Percentiles rank a stretch among this genome's conserved stretches.
Evolutionary conservation across 35 echinoderm and acorn worm species (phyloP).

Genomic region (Ophioderma brevispina): DNA sequence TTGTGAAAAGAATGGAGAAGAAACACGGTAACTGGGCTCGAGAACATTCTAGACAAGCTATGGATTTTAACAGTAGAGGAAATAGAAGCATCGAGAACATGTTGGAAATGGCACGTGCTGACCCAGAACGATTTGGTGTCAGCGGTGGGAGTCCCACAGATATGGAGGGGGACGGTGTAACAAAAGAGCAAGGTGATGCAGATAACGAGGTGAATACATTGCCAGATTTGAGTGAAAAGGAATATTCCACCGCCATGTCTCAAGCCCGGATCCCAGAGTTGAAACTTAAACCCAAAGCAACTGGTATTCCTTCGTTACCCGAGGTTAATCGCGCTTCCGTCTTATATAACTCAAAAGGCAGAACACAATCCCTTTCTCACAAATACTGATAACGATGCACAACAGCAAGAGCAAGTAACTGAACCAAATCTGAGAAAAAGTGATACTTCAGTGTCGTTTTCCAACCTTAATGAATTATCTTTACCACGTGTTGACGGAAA

Average conservation of each 20-base stretch:
- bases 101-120: background rate
- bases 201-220: background rate
- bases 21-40: slow-evolving; percentile 54
- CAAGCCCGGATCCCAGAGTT: too few relatives aligned
- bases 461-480: background rate
- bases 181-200: background rate
- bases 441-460: background rate
- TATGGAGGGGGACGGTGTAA: background rate
- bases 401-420: background rate
- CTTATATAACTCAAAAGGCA: too few relatives aligned
- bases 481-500: background rate
- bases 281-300: too few relatives aligned
- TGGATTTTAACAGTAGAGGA: slow-evolving; percentile 14
- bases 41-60: slow-evolving; percentile 49
- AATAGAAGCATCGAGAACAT: background rate
- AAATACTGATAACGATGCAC: too few relatives aligned
- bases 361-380: too few relatives aligned
- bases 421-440: background rate
- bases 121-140: background rate
- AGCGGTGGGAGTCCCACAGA: background rate
- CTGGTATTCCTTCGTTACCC: too few relatives aligned
- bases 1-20: slow-evolving; percentile 56
- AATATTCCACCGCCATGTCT: background rate
- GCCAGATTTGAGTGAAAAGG: background rate
- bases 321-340: too few relatives aligned